These are phyloP conservation scores for Rhinoderma darwinii DNA, from an alignment of 2,113 vertebrate genomes.

Conservation along the genomic window DNA sequence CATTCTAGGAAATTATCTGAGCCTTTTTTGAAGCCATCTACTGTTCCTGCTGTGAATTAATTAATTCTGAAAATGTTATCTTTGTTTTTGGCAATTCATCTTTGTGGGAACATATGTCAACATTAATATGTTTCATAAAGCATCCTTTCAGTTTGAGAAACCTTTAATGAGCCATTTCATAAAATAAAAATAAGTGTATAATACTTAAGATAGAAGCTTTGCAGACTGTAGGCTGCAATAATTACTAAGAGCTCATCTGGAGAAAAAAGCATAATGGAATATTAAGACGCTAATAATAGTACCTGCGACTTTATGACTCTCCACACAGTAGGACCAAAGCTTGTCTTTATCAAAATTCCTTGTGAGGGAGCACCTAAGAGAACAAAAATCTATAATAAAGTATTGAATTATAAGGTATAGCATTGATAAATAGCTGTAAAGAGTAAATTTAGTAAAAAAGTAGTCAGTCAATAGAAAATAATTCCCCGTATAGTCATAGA, in stretches of 20 bases:
- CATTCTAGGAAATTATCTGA: too few relatives aligned
- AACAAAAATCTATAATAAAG: background rate
- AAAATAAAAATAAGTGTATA: background rate
- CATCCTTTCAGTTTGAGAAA: background rate
- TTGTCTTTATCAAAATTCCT: conserved; percentile 66
- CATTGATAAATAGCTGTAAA: background rate
- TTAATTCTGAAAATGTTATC: too few relatives aligned
- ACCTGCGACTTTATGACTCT: conserved; percentile 65
- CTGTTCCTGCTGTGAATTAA: too few relatives aligned
- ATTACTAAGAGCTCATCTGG: background rate
- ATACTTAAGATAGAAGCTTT: background rate
- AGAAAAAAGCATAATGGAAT: background rate
- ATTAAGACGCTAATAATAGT: background rate
- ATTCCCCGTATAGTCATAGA: too few relatives aligned
- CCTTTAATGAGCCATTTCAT: background rate
- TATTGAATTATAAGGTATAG: background rate
- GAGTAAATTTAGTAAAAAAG: background rate
- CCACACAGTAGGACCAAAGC: conserved; percentile 65
- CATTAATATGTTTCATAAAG: background rate
- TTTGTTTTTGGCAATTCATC: too few relatives aligned
- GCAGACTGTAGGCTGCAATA: background rate
- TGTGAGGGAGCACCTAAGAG: conserved; percentile 69
- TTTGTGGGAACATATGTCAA: background rate
- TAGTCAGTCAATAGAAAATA: background rate
- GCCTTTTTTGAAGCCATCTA: too few relatives aligned